These are phyloP conservation scores for Vultur gryphus DNA, from an alignment of 2,797 vertebrate species.

Conservation along the genomic window DNA sequence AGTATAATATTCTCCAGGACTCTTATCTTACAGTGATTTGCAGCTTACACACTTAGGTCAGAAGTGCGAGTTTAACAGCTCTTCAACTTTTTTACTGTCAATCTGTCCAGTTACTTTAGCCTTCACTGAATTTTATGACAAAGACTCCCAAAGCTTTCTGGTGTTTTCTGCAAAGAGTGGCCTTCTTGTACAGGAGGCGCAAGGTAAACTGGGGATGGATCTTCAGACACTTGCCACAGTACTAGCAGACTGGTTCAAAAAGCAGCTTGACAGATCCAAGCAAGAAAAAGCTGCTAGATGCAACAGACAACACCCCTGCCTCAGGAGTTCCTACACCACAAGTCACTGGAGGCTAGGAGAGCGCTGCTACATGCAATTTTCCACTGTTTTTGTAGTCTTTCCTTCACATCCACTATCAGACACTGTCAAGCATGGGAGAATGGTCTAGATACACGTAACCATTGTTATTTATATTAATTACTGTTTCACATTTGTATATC, in stretches of 20 bases:
- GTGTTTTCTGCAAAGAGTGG: neutral
- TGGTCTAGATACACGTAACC: neutral
- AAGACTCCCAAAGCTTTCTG: neutral
- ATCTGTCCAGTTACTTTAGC: neutral
- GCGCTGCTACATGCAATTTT: rapidly evolving
- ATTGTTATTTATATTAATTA: neutral
- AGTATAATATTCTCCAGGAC: neutral
- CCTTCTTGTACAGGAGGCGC: neutral
- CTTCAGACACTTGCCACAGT: neutral
- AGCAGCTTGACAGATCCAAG: neutral
- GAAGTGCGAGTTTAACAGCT: neutral
- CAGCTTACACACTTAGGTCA: neutral
- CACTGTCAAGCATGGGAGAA: neutral
- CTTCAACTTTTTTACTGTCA: neutral
- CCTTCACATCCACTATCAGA: neutral
- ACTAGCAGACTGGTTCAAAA: neutral
- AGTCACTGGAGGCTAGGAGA: neutral
- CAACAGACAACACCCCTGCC: neutral
- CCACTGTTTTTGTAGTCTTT: neutral
- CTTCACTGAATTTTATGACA: neutral
- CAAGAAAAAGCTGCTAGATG: neutral
- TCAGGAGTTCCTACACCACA: neutral
- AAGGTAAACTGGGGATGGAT: neutral
- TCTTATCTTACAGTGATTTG: neutral
- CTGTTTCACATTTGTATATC: neutral